These are phyloP conservation scores for Neoaliturus tenellus DNA, from an alignment of 2,888 invertebrate genomes.

Conservation along the genomic window DNA sequence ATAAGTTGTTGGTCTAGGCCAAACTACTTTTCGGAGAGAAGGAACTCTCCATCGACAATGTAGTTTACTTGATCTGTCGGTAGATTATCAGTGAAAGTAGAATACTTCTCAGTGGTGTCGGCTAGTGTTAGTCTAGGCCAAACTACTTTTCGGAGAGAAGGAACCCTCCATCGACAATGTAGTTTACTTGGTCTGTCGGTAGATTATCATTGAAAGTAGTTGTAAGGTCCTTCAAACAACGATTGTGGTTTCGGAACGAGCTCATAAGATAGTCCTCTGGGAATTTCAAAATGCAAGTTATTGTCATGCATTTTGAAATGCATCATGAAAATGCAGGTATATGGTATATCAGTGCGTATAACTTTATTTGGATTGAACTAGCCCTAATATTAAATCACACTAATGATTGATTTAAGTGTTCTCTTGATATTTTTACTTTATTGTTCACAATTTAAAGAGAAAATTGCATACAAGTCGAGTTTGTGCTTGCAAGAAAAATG, in stretches of 20 bases:
- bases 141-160: constrained; percentile 62
- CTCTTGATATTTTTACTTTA: no score
- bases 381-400: no score
- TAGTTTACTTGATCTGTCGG: constrained; percentile 55
- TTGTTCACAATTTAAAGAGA: no score
- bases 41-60: constrained; percentile 67
- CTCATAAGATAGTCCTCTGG: constrained; percentile 54
- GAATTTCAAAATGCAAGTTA: no score
- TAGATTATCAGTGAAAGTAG: constrained; percentile 52
- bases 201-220: constrained; percentile 52
- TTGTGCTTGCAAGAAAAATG: no score
- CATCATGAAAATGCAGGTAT: no score
- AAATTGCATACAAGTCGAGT: no score
- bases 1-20: constrained; percentile 58
- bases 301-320: no score
- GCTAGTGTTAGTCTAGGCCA: constrained; percentile 62
- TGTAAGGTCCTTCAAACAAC: neutral
- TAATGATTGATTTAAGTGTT: no score
- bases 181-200: constrained; percentile 28
- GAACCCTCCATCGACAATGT: constrained; percentile 67
- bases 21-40: constrained; percentile 64
- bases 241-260: constrained; percentile 63
- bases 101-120: neutral
- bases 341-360: no score
- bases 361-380: no score